Percentiles rank a stretch among this genome's conserved stretches.
These are phyloP conservation scores for Oophaga sylvatica DNA, from an alignment of 2,797 vertebrate species.

Conservation along the genomic window DNA sequence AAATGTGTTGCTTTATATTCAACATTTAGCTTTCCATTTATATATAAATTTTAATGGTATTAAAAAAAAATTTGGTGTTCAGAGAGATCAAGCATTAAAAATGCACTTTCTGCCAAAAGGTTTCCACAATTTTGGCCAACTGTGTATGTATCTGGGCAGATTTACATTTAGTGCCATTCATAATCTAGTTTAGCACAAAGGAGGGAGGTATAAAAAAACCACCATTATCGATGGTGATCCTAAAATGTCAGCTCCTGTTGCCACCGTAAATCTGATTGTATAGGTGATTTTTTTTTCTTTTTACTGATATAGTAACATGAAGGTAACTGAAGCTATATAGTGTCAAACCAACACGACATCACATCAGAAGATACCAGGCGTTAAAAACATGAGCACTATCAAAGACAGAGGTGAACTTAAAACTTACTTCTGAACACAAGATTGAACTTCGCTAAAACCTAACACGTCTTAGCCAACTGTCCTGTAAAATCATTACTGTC, in stretches of 20 bases:
- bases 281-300: background rate
- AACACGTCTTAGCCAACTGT: conserved; percentile 12
- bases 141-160: background rate
- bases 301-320: conserved; percentile 17
- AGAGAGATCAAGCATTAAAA: no score
- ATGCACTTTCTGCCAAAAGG: no score
- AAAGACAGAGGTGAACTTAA: conserved; percentile 36
- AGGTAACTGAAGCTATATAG: conserved; percentile 40
- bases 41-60: no score
- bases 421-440: conserved; percentile 36
- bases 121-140: no score
- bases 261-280: background rate
- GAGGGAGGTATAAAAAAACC: background rate
- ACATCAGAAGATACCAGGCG: conserved; percentile 31
- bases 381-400: conserved; percentile 45
- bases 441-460: conserved; percentile 38
- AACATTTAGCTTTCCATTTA: no score
- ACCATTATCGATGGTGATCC: background rate
- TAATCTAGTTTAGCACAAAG: background rate
- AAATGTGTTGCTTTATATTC: no score
- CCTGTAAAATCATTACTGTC: conserved; percentile 36
- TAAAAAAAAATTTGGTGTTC: no score
- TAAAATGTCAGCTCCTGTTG: background rate
- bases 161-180: background rate
- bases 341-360: conserved; percentile 39